These are phyloP conservation scores for Nephotettix cincticeps DNA, from an alignment of 1,140 invertebrate species.

Conservation along the genomic window DNA sequence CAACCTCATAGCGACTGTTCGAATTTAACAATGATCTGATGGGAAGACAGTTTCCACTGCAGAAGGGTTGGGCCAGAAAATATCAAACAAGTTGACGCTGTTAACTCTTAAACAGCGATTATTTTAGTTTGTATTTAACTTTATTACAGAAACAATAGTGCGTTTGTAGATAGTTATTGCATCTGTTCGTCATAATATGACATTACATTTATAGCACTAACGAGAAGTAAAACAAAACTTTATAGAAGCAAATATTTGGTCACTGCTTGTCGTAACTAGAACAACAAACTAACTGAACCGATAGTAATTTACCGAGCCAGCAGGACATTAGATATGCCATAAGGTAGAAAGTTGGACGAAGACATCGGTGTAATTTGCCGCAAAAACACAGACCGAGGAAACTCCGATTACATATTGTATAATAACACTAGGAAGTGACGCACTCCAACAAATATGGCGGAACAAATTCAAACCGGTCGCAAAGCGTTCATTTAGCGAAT, in stretches of 20 bases:
- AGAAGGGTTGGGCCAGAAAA: background rate
- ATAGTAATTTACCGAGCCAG: background rate
- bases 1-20: background rate
- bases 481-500: constrained; percentile 22
- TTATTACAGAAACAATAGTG: background rate
- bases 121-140: background rate
- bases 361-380: background rate
- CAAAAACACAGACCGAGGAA: background rate
- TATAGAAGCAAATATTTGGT: background rate
- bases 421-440: background rate
- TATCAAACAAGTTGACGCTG: background rate
- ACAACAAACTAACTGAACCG: background rate
- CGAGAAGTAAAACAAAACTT: background rate
- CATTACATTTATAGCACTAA: background rate
- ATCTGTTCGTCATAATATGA: background rate
- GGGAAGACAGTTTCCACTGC: too few relatives aligned
- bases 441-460: constrained; percentile 8
- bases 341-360: background rate
- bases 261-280: background rate
- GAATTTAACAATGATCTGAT: background rate
- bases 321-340: background rate
- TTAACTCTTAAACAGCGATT: background rate
- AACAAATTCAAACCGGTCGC: constrained; percentile 16
- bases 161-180: background rate
- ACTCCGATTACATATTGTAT: background rate